Evolutionary conservation across 2,113 vertebrate genomes (phyloP), one percentile per base, ranked within the genome.

Genomic region (Campylomormyrus tamandua): DNA sequence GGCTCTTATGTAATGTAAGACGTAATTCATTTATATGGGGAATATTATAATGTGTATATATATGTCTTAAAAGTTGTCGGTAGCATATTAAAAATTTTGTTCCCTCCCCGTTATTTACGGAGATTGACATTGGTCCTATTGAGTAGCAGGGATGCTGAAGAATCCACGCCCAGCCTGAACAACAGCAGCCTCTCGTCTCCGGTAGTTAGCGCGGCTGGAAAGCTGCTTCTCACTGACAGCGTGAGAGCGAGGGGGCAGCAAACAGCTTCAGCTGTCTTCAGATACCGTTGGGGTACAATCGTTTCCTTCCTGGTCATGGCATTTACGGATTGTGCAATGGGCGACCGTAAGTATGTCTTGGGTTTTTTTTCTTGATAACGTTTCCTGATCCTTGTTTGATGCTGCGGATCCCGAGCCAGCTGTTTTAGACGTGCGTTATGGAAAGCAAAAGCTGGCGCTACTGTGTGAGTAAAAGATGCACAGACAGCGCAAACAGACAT

Each of bases 141-240:
- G 95, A 93, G 93, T 94, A 93, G 95, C 94, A 94, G 93, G 93
- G 93, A 92, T 94, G 70, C 92, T 92, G 93, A 91, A 83, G 35
- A 89, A 83, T 89, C 50, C 89, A 84, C 89, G 89, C 56, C 93
- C 42, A 91, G 90, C 87, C 90, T 90, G 90, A 92, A 91, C 92
- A 89, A 91, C 90, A 24, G 27, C 91, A 91, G 89, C 84, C 92
- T 56, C 92, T 92, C 92, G 92, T 92, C 92, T 91, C 93, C 87
- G 83, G 84, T 93, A 93, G 92, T 94, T 89, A 92, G 92, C 91
- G 93, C 94, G 86, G 89, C 92, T 91, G 53, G 87, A 93, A 84
- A 94, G 90, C 91, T 87, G 92, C 90, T 90, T 39, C 90, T 92
- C 74, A 80, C 62, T 56, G 86, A 88, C 90, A 92, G 24, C 83